Evolutionary conservation across 1,140 invertebrate species (phyloP), one percentile per base, ranked within the genome.

Genomic region (Helicorthomorpha holstii): DNA sequence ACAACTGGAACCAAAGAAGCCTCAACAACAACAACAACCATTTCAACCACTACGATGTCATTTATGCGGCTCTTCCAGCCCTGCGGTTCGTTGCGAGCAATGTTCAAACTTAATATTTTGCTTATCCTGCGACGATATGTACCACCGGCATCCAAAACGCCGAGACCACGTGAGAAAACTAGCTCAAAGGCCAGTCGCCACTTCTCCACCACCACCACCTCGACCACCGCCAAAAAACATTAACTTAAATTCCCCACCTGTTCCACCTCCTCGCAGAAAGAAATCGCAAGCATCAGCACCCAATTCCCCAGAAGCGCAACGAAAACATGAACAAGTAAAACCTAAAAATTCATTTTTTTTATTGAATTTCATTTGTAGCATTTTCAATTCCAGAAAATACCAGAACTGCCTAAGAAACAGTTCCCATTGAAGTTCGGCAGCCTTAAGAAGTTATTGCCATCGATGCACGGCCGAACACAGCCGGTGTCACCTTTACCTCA

Each of bases 131-230:
- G 88, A 93, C 65, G 86, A 91, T 60, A 90, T 91, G 81, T 92
- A 89, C 64, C 88, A 93, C 64, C 74, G 87, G 56, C 89, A 93
- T 67, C 88, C 89, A 0, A 91, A 91, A 59, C 70, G 88, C 57
- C 78, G 81, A 56, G 68, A 72, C 44, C 89, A 93, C 63, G 67
- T 79, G 24, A 69, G 89, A 63, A 80, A 78, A 70, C 85, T 59
- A 3, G 58, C 60, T 0, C 58, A 59, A n/a, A 27, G 22, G 3
- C 26, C 42, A 24, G 29, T 23, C 26, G 25, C 47, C 14, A n/a
- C 27, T 27, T 22, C 49, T 23, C 46, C 48, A 1, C 50, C 49
- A 45, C 24, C 42, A 29, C 27, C 50, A 48, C 47, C 34, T 34
- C 44, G 56, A 48, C 43, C 50, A 1, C 47, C 50, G 22, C 52